Conservation (phyloP, 2,113 vertebrate species). For the Pygoscelis adeliae region DNA sequence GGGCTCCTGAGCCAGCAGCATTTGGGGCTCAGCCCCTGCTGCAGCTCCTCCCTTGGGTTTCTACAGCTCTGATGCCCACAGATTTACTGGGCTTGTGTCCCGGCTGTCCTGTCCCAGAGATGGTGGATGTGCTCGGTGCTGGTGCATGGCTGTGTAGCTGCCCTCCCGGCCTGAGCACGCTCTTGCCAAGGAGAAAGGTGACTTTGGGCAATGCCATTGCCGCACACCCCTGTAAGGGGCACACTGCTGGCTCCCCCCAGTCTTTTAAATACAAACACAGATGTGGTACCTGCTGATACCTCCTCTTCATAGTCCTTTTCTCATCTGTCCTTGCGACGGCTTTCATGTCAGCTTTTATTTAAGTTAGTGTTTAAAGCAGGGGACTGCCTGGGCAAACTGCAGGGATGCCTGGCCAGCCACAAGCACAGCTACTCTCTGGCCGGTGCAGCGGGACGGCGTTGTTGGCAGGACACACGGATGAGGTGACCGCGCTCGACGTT, state of each 20-base stretch:
- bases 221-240: neutral
- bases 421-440: neutral
- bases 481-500: accelerated
- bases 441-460: accelerated
- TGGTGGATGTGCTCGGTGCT: neutral
- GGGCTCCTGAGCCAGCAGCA: accelerated
- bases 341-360: neutral
- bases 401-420: neutral
- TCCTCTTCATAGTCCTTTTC: neutral
- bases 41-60: neutral
- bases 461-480: accelerated
- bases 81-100: accelerated
- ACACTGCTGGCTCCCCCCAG: accelerated
- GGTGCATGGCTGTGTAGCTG: neutral
- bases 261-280: neutral
- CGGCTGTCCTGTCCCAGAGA: no score
- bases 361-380: neutral
- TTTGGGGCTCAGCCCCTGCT: neutral
- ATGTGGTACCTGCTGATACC: neutral
- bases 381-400: neutral
- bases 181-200: neutral
- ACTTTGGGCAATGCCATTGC: neutral
- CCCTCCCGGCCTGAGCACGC: neutral
- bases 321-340: neutral
- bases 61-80: neutral